A percentile compares a stretch with the other conserved stretches of the same genome.
Evolutionary conservation across 1,140 invertebrate genomes (phyloP).

Genomic region (Drosophila insularis): DNA sequence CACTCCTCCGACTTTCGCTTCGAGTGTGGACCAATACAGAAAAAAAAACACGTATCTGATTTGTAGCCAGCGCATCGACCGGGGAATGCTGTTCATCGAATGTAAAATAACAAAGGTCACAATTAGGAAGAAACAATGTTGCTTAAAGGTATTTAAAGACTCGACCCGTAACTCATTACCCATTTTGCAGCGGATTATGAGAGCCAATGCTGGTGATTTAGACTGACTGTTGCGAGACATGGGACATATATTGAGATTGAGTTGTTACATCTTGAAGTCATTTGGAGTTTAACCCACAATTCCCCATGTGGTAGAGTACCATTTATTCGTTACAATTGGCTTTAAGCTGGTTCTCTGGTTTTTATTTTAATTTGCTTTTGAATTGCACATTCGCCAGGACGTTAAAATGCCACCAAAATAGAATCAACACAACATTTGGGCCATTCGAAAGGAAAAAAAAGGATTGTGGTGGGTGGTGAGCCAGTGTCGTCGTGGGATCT

Average conservation of each 20-base stretch:
- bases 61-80: slow-evolving; percentile 21
- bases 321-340: neutral
- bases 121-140: slow-evolving; percentile 67
- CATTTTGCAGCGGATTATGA: slow-evolving; percentile 56
- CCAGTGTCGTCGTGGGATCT: slow-evolving; percentile 58
- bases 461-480: slow-evolving; percentile 18
- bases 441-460: slow-evolving; percentile 29
- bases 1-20: slow-evolving; percentile 50
- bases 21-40: slow-evolving; percentile 56
- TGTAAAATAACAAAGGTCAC: slow-evolving; percentile 54
- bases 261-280: no score
- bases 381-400: slow-evolving; percentile 72
- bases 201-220: no score
- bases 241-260: no score
- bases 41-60: slow-evolving; percentile 32
- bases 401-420: slow-evolving; percentile 78
- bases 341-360: neutral
- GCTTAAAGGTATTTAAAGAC: slow-evolving; percentile 47
- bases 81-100: slow-evolving; percentile 17
- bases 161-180: slow-evolving; percentile 68
- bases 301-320: neutral
- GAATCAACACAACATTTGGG: slow-evolving; percentile 78
- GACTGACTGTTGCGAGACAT: no score
- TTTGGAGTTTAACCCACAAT: no score
- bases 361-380: slow-evolving; percentile 63